Percentiles rank a stretch among this genome's conserved stretches.
phyloP scores from a whole-genome alignment of 2,888 invertebrate genomes.

The Drosophila putrida region DNA sequence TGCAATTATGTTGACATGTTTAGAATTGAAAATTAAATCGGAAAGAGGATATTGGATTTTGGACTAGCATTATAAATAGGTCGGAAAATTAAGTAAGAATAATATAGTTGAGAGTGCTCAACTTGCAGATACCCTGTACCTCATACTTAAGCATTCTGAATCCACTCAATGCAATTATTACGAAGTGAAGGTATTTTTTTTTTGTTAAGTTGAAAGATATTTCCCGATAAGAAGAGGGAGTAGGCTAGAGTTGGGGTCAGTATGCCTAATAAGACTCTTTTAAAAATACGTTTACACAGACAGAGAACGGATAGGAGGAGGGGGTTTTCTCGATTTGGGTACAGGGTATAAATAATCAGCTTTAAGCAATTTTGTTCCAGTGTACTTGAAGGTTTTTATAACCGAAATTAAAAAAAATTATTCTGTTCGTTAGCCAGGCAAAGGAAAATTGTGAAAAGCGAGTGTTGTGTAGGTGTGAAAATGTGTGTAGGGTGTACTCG shows the following conservation, averaged over 20 bases:
- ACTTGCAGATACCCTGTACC: conserved; percentile 55
- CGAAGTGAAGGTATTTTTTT: background rate
- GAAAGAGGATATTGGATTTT: conserved; percentile 2
- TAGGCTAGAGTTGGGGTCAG: background rate
- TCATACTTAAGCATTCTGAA: background rate
- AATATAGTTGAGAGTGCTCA: conserved; percentile 45
- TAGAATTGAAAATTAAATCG: conserved; percentile 19
- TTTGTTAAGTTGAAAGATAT: background rate
- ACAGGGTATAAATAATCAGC: conserved; percentile 57
- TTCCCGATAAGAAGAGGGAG: background rate
- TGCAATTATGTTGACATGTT: conserved; percentile 61
- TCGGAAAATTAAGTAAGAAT: conserved; percentile 21
- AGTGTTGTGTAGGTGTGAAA: conserved; percentile 49
- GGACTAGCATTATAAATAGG: conserved; percentile 23
- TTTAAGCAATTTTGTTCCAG: conserved; percentile 27
- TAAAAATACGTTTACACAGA: background rate
- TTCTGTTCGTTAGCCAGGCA: conserved; percentile 70
- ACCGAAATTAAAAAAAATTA: conserved; percentile 52
- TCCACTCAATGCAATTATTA: background rate
- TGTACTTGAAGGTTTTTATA: conserved; percentile 45
- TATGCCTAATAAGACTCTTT: background rate
- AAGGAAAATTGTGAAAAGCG: conserved; percentile 66
- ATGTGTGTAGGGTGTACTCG: conserved; percentile 28
- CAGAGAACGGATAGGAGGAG: background rate
- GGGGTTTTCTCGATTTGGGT: conserved; percentile 22